These are phyloP conservation scores for Varanus komodoensis DNA, from an alignment of 2,113 vertebrate species.

Conservation along the genomic window DNA sequence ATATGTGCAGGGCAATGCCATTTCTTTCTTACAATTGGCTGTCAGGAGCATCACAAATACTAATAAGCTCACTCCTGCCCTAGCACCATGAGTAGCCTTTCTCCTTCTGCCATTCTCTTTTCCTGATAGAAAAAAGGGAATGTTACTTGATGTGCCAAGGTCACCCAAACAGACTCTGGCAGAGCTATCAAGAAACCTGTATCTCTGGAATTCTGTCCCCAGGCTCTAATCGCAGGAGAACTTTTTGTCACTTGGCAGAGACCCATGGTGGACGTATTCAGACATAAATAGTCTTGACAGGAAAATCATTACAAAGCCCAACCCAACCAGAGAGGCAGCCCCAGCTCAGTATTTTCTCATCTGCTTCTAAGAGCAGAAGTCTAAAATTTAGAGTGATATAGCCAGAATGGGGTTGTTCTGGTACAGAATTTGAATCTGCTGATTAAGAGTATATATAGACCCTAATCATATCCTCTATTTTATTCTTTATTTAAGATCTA, in stretches of 20 bases:
- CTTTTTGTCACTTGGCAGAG: neutral
- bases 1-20: rapidly evolving
- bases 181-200: neutral
- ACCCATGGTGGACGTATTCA: rapidly evolving
- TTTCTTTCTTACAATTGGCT: slow-evolving; percentile 42
- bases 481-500: slow-evolving; percentile 2
- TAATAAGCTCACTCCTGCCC: slow-evolving; percentile 37
- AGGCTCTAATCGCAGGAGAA: neutral
- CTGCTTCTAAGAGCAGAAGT: neutral
- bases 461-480: neutral
- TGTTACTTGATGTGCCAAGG: neutral
- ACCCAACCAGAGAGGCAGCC: neutral
- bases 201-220: neutral
- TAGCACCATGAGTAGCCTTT: slow-evolving; percentile 33
- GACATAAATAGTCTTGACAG: neutral
- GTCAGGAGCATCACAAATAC: neutral
- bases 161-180: neutral
- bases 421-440: neutral
- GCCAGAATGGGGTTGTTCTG: neutral
- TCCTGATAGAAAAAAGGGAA: neutral
- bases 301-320: neutral
- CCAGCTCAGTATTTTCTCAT: neutral
- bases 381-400: neutral
- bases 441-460: slow-evolving; percentile 18
- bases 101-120: neutral